Conservation (phyloP, 2,888 invertebrate genomes). For the Mellilla xanthometata region DNA sequence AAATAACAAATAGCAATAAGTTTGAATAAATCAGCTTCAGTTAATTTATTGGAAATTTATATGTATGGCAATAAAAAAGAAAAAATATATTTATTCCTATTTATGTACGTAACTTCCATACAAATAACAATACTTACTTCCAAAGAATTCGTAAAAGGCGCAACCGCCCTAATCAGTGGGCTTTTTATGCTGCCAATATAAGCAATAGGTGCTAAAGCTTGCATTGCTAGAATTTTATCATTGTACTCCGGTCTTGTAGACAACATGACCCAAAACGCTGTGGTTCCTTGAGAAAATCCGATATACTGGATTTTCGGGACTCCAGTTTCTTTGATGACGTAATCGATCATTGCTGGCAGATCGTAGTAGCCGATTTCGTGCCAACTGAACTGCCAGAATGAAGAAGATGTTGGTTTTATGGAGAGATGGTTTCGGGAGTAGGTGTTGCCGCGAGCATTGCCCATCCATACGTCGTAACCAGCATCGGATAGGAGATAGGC, state of each 20-base stretch:
- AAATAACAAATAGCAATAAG: too few relatives aligned
- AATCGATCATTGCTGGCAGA: conserved; percentile 89
- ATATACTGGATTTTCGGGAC: conserved; percentile 84
- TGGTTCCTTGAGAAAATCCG: conserved; percentile 89
- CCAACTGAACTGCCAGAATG: conserved; percentile 84
- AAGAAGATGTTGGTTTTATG: conserved; percentile 53
- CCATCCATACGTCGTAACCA: conserved; percentile 92
- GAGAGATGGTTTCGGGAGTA: conserved; percentile 85
- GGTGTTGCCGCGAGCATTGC: conserved; percentile 91
- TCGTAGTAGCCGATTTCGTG: conserved; percentile 90
- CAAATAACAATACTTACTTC: conserved; percentile 78
- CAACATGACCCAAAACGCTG: conserved; percentile 83
- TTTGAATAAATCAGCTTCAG: too few relatives aligned
- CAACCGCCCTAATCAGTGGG: conserved; percentile 71
- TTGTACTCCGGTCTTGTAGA: conserved; percentile 83
- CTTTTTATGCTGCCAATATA: conserved; percentile 73
- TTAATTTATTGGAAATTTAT: too few relatives aligned
- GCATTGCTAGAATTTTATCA: conserved; percentile 80
- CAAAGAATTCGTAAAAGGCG: conserved; percentile 67
- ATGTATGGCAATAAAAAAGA: too few relatives aligned
- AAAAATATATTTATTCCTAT: too few relatives aligned
- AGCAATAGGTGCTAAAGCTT: conserved; percentile 84
- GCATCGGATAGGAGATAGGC: conserved; percentile 86
- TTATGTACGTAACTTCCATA: too few relatives aligned
- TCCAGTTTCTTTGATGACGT: conserved; percentile 79